A percentile compares a stretch with the other conserved stretches of the same genome.
Evolutionary conservation across 2,797 vertebrate species (phyloP).

Genomic region (Coranthus polyacanthus): DNA sequence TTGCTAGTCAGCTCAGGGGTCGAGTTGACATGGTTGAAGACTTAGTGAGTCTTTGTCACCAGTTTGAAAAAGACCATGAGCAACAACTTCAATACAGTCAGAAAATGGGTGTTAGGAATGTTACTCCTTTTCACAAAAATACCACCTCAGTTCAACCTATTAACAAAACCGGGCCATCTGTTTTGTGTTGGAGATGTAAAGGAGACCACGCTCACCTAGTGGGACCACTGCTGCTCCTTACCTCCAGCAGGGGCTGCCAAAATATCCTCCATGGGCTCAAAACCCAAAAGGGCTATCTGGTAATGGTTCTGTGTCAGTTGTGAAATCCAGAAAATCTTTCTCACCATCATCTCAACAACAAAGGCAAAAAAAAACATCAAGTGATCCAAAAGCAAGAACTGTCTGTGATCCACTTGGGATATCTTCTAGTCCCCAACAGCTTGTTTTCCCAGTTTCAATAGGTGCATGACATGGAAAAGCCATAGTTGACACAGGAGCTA

Average conservation of each 20-base stretch:
- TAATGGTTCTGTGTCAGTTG: not conserved
- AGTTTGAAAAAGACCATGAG: not conserved
- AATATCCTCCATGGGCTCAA: not conserved
- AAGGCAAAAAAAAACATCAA: not conserved
- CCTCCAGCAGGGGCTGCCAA: too few species aligned
- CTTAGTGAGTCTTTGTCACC: too few species aligned
- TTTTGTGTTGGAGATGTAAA: not conserved
- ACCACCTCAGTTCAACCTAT: too few species aligned
- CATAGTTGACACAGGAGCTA: slow-evolving; percentile 14
- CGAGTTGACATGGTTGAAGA: too few species aligned
- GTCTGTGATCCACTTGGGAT: not conserved
- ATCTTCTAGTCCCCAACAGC: not conserved
- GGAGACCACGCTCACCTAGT: too few species aligned
- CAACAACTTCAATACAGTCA: not conserved
- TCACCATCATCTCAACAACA: too few species aligned
- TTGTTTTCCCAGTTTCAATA: slow-evolving; percentile 10
- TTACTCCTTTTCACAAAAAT: too few species aligned
- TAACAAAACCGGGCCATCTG: not conserved
- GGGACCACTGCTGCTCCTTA: too few species aligned
- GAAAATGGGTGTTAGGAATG: too few species aligned
- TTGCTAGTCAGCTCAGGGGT: too few species aligned
- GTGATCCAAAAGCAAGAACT: not conserved
- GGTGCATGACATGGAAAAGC: slow-evolving; percentile 9
- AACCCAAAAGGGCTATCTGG: not conserved
- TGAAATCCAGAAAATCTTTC: not conserved